phyloP scores from a whole-genome alignment of 2,888 invertebrate species.

The Nipponacmea schrenckii region DNA sequence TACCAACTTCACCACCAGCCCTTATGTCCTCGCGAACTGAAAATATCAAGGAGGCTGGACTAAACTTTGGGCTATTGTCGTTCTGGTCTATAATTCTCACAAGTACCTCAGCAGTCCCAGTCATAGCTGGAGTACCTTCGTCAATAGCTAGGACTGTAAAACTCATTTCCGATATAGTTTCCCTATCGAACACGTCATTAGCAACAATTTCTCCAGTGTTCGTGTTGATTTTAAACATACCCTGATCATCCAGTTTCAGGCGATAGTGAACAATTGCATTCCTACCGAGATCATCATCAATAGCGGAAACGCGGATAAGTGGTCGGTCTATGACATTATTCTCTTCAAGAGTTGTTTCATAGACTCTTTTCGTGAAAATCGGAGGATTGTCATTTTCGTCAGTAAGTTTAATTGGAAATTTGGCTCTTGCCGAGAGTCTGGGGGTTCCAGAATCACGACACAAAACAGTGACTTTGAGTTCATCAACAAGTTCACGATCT shows the following conservation, averaged over 20 bases:
- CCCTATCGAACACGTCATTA: conserved; percentile 48
- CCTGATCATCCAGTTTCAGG: conserved; percentile 37
- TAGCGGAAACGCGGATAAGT: conserved; percentile 49
- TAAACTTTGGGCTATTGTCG: conserved; percentile 51
- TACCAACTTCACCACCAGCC: conserved; percentile 43
- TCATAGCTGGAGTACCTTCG: conserved; percentile 37
- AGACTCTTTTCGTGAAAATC: conserved; percentile 44
- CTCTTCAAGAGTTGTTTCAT: conserved; percentile 50
- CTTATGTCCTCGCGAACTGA: conserved; percentile 42
- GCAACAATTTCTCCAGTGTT: conserved; percentile 50
- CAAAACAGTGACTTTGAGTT: conserved; percentile 49
- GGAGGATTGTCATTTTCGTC: conserved; percentile 63
- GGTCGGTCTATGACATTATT: conserved; percentile 52
- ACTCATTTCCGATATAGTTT: conserved; percentile 38
- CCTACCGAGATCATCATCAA: conserved; percentile 51
- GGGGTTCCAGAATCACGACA: conserved; percentile 57
- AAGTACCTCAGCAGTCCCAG: conserved; percentile 45
- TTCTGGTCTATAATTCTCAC: conserved; percentile 49
- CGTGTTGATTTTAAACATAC: conserved; percentile 45
- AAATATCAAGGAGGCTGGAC: conserved; percentile 36
- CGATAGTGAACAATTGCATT: conserved; percentile 47
- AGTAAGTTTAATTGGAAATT: conserved; percentile 47
- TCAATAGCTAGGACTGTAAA: conserved; percentile 51
- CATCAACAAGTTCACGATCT: conserved; percentile 50
- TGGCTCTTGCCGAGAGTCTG: conserved; percentile 40